Conservation (phyloP, 2,888 invertebrate species). For the Campoletis raptor region DNA sequence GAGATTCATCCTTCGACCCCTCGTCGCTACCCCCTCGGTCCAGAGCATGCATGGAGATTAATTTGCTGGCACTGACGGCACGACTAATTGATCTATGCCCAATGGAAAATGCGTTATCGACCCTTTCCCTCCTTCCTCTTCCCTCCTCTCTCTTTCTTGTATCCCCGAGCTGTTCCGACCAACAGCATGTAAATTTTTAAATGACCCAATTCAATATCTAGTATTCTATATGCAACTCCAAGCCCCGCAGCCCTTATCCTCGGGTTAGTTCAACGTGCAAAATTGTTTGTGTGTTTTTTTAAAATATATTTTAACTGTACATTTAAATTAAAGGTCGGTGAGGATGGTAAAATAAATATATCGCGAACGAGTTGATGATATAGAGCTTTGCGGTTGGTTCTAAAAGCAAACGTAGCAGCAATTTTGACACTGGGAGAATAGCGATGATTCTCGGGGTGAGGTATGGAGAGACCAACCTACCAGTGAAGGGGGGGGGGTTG, state of each 20-base stretch:
- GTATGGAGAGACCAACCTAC: neutral
- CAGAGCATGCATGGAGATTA: slow-evolving; percentile 63
- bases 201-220: slow-evolving; percentile 18
- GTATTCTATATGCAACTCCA: neutral
- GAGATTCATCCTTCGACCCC: slow-evolving; percentile 44
- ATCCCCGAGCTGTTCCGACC: slow-evolving; percentile 6
- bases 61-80: slow-evolving; percentile 68
- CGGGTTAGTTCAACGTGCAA: neutral
- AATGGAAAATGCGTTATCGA: slow-evolving; percentile 69
- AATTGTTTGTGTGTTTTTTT: too few relatives aligned
- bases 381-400: neutral
- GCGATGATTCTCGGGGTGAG: slow-evolving; percentile 3
- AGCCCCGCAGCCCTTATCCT: neutral
- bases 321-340: neutral
- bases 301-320: neutral
- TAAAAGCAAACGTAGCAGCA: neutral
- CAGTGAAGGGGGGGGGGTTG: neutral
- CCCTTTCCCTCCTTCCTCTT: slow-evolving; percentile 10
- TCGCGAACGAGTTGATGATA: neutral
- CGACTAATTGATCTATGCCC: slow-evolving; percentile 69
- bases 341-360: neutral
- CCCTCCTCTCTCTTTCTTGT: slow-evolving; percentile 7
- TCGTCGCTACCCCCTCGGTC: slow-evolving; percentile 18
- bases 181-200: neutral
- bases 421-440: neutral